A percentile compares a stretch with the other conserved stretches of the same genome.
phyloP scores from a whole-genome alignment of 2,797 vertebrate species.

The Nannoperca obscura region DNA sequence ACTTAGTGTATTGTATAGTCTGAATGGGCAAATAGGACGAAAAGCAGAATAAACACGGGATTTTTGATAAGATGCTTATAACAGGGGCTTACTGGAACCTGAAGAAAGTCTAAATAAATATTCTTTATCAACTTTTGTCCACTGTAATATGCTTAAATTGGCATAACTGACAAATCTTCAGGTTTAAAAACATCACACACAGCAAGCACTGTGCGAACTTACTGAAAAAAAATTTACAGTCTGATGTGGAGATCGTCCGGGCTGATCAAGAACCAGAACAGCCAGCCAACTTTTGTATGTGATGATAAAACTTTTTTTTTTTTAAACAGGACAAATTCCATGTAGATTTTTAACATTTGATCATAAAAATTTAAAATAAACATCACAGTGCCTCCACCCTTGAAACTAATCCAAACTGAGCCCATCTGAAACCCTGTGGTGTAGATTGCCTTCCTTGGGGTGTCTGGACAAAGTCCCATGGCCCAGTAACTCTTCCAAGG shows the following conservation, averaged over 20 bases:
- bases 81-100: conserved; percentile 76
- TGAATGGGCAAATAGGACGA: conserved; percentile 18
- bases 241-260: conserved; percentile 20
- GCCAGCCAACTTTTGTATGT: conserved; percentile 32
- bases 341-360: conserved; percentile 57
- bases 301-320: conserved; percentile 25
- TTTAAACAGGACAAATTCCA: neutral
- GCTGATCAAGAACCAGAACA: conserved; percentile 27
- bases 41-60: conserved; percentile 3
- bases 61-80: conserved; percentile 74
- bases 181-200: conserved; percentile 4
- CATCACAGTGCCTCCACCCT: conserved; percentile 22
- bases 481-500: conserved; percentile 80
- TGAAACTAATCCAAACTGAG: conserved; percentile 57
- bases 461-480: conserved; percentile 80
- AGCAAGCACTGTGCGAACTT: neutral
- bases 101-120: conserved; percentile 87
- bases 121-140: conserved; percentile 82
- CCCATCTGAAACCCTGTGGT: conserved; percentile 66
- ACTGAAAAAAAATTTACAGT: conserved; percentile 17
- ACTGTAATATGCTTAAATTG: conserved; percentile 66
- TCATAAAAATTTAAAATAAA: conserved; percentile 39
- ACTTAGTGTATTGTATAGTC: conserved; percentile 45
- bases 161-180: conserved; percentile 3
- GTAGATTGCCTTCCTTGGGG: conserved; percentile 73